Percentiles rank a stretch among this genome's conserved stretches.
These are phyloP conservation scores for Panonychus citri DNA, from an alignment of 1,140 invertebrate genomes.

Conservation along the genomic window DNA sequence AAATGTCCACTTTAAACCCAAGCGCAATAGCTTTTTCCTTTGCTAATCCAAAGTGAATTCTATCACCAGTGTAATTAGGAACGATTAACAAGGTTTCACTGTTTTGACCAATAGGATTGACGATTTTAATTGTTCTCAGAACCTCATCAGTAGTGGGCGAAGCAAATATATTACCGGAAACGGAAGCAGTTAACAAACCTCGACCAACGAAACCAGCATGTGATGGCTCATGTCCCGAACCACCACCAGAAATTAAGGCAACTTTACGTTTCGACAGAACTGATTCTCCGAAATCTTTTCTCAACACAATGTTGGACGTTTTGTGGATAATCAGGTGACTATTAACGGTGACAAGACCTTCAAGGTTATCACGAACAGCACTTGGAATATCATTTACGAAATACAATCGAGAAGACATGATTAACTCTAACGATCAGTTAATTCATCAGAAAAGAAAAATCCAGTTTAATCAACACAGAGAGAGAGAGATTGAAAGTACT, in stretches of 20 bases:
- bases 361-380: constrained; percentile 3
- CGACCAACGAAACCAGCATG: constrained; percentile 48
- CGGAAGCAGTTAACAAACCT: constrained; percentile 47
- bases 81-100: constrained; percentile 36
- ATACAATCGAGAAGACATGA: not conserved
- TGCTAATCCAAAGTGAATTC: constrained; percentile 61
- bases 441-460: too few relatives aligned
- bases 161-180: constrained; percentile 50
- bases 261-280: constrained; percentile 31
- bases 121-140: constrained; percentile 35
- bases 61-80: constrained; percentile 66
- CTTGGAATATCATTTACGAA: constrained; percentile 5
- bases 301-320: constrained; percentile 33
- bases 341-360: constrained; percentile 2
- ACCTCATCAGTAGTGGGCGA: constrained; percentile 46
- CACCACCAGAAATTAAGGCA: constrained; percentile 48
- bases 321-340: constrained; percentile 24
- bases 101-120: constrained; percentile 21
- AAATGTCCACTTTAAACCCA: constrained; percentile 37
- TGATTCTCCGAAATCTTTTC: constrained; percentile 28
- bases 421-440: not conserved
- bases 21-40: constrained; percentile 39
- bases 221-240: constrained; percentile 59
- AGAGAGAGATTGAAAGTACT: too few relatives aligned
- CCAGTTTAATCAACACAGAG: too few relatives aligned